Conservation (phyloP, 2,888 invertebrate species). For the Heteromyza rotundicornis region DNA sequence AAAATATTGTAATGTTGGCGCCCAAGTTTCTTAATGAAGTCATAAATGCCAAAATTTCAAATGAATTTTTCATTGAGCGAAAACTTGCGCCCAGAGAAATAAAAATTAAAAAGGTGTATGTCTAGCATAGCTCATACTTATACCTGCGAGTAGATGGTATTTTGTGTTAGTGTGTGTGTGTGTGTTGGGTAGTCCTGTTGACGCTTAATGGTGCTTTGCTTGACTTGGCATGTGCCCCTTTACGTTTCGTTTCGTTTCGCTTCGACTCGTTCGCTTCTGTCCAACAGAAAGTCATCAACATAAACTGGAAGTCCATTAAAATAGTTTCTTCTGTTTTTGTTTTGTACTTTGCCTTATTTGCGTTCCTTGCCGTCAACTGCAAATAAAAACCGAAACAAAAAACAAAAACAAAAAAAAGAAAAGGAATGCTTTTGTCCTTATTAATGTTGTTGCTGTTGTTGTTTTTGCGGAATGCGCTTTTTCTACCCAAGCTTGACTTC, state of each 20-base stretch:
- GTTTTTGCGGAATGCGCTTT: background rate
- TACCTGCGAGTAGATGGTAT: background rate
- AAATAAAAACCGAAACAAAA: background rate
- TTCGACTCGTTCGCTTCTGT: background rate
- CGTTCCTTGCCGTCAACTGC: background rate
- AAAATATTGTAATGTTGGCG: too few relatives aligned
- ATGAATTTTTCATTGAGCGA: conserved; percentile 12
- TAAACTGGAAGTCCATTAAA: conserved; percentile 19
- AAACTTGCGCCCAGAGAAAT: background rate
- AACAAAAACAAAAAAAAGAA: too few relatives aligned
- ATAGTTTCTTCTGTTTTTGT: conserved; percentile 6
- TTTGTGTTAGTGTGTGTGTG: too few relatives aligned
- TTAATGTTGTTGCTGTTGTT: background rate
- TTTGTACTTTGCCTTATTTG: background rate
- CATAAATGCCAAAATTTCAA: conserved; percentile 24
- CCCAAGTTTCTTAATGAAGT: conserved; percentile 22
- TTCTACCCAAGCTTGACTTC: background rate
- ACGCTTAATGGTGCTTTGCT: conserved; percentile 36
- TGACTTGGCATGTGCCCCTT: conserved; percentile 21
- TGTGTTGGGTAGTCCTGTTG: conserved; percentile 32
- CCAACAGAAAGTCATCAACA: conserved; percentile 16
- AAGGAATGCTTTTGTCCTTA: background rate
- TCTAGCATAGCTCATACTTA: background rate
- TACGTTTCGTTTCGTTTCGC: background rate
- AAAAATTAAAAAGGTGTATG: too few relatives aligned